A percentile compares a stretch with the other conserved stretches of the same genome.
phyloP scores from a whole-genome alignment of 2,113 vertebrate species.

The Hiodon alosoides region DNA sequence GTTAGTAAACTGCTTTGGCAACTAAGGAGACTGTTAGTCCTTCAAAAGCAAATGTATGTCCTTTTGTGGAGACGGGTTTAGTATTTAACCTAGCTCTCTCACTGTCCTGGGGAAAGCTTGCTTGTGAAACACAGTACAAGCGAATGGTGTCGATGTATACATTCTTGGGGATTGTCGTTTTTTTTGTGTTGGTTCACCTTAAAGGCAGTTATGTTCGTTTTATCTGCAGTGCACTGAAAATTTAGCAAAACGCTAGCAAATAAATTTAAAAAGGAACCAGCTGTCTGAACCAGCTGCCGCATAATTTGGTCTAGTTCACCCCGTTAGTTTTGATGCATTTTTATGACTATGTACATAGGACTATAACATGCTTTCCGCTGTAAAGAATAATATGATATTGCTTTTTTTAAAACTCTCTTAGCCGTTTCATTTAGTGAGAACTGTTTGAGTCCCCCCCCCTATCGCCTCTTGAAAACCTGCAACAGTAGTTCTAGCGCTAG shows the following conservation, averaged over 20 bases:
- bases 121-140: slow-evolving; percentile 18
- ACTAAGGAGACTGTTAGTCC: slow-evolving; percentile 25
- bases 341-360: slow-evolving; percentile 36
- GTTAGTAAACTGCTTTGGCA: slow-evolving; percentile 14
- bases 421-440: neutral
- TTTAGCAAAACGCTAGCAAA: slow-evolving; percentile 36
- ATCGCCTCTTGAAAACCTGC: slow-evolving; percentile 12
- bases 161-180: slow-evolving; percentile 13
- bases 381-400: slow-evolving; percentile 44
- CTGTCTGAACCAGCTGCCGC: slow-evolving; percentile 50
- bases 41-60: slow-evolving; percentile 53
- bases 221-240: slow-evolving; percentile 57
- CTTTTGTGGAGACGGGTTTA: slow-evolving; percentile 29
- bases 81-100: neutral
- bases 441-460: neutral
- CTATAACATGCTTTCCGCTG: slow-evolving; percentile 45
- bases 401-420: slow-evolving; percentile 33
- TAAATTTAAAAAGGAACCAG: slow-evolving; percentile 42
- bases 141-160: neutral
- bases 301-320: slow-evolving; percentile 62
- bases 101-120: neutral
- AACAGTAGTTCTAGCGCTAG: slow-evolving; percentile 37
- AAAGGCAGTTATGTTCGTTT: slow-evolving; percentile 40
- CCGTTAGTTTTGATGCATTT: slow-evolving; percentile 34
- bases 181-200: slow-evolving; percentile 28